These are phyloP conservation scores for Ia io DNA, from an alignment of 2,113 vertebrate genomes.

Conservation along the genomic window DNA sequence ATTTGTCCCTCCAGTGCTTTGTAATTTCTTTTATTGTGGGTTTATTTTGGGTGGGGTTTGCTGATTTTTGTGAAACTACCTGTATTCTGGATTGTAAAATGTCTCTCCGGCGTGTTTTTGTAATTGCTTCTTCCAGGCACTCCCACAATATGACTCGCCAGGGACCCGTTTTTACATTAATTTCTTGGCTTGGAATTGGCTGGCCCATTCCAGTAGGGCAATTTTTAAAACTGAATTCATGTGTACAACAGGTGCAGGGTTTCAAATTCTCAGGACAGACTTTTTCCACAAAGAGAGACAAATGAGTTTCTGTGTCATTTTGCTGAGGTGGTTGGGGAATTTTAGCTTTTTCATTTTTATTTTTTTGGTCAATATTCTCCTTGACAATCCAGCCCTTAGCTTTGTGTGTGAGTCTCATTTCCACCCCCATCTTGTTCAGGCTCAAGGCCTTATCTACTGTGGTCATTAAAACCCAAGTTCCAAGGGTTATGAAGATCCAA, in stretches of 20 bases:
- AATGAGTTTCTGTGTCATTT: not conserved
- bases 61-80: conserved; percentile 23
- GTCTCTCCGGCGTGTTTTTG: conserved; percentile 40
- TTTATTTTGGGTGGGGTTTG: not conserved
- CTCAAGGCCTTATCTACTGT: not conserved
- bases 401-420: not conserved
- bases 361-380: not conserved
- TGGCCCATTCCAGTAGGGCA: conserved; percentile 8
- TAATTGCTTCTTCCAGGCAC: conserved; percentile 46
- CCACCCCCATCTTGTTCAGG: not conserved
- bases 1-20: conserved; percentile 12
- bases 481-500: not conserved
- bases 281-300: not conserved
- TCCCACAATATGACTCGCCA: conserved; percentile 50
- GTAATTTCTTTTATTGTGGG: conserved; percentile 53
- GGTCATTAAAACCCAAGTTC: not conserved
- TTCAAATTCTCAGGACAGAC: conserved; percentile 13
- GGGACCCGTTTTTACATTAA: conserved; percentile 59
- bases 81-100: conserved; percentile 29
- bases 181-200: conserved; percentile 51
- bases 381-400: not conserved
- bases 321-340: not conserved
- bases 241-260: not conserved
- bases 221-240: conserved; percentile 50
- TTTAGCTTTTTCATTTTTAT: not conserved